These are phyloP conservation scores for Dendrolimus houi DNA, from an alignment of 2,888 invertebrate species.

Conservation along the genomic window DNA sequence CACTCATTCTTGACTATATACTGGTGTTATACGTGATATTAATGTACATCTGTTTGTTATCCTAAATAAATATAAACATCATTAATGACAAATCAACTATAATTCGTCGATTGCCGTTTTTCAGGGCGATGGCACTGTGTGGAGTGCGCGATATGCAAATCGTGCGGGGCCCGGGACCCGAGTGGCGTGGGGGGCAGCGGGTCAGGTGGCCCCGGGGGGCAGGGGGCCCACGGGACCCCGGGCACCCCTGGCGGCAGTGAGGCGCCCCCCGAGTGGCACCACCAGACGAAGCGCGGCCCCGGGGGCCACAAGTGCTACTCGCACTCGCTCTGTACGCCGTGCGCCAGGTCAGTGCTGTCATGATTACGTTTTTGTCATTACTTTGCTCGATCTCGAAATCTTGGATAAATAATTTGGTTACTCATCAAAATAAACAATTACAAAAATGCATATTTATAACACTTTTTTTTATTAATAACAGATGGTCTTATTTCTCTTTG, in stretches of 20 bases:
- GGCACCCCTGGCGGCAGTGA: slow-evolving; percentile 9
- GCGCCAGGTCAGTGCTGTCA: slow-evolving; percentile 75
- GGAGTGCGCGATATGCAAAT: slow-evolving; percentile 83
- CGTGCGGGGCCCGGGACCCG: slow-evolving; percentile 75
- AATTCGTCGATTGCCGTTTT: slow-evolving; percentile 2
- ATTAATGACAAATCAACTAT: too few relatives aligned
- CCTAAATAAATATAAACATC: too few relatives aligned
- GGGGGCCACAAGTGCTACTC: slow-evolving; percentile 70
- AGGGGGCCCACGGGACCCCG: slow-evolving; percentile 9
- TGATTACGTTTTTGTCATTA: not conserved
- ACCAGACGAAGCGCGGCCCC: slow-evolving; percentile 65
- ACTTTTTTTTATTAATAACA: too few relatives aligned
- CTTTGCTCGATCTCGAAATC: not conserved
- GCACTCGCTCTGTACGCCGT: slow-evolving; percentile 81
- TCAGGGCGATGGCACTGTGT: slow-evolving; percentile 91
- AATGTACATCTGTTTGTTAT: too few relatives aligned
- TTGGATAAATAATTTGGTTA: too few relatives aligned
- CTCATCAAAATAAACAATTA: too few relatives aligned
- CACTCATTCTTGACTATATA: too few relatives aligned
- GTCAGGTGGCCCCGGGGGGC: slow-evolving; percentile 50
- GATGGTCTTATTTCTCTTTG: too few relatives aligned
- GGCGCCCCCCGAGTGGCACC: slow-evolving; percentile 51
- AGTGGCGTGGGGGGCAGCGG: slow-evolving; percentile 28
- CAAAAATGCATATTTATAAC: too few relatives aligned
- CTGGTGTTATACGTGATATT: too few relatives aligned